A percentile compares a stretch with the other conserved stretches of the same genome.
Conservation (phyloP, 2,797 vertebrate species). For the Limosa lapponica region DNA sequence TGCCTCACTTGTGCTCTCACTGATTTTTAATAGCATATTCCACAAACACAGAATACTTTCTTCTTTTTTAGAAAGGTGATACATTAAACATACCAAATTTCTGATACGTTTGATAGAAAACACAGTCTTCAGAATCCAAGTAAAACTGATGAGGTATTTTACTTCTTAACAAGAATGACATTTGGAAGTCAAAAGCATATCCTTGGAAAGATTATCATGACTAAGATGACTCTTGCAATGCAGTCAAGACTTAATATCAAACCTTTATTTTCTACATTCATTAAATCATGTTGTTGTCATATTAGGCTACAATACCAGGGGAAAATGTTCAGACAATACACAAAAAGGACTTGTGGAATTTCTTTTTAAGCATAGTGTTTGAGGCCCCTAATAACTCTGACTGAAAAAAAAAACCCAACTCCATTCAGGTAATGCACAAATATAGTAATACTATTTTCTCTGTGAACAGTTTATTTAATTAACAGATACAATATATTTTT, state of each 20-base stretch:
- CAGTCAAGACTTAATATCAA: conserved; percentile 28
- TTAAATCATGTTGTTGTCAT: conserved; percentile 10
- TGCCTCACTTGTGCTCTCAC: conserved; percentile 73
- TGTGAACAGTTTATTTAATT: conserved; percentile 29
- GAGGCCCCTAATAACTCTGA: conserved; percentile 9
- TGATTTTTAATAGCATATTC: conserved; percentile 41
- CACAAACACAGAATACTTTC: conserved; percentile 51
- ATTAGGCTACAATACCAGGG: not conserved
- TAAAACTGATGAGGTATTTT: conserved; percentile 31
- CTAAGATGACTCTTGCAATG: conserved; percentile 20
- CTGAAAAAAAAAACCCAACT: not conserved
- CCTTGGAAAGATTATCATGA: not conserved
- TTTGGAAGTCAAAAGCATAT: conserved; percentile 38
- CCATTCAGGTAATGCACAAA: conserved; percentile 25
- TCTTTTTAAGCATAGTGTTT: conserved; percentile 10
- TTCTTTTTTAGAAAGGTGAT: conserved; percentile 34
- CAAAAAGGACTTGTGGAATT: not conserved
- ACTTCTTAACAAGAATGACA: conserved; percentile 8
- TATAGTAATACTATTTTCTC: conserved; percentile 33
- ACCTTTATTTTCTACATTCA: not conserved
- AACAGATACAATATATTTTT: conserved; percentile 49
- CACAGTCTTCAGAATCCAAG: conserved; percentile 49
- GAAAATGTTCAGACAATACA: conserved; percentile 3
- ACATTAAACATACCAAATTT: conserved; percentile 34
- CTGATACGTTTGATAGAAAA: conserved; percentile 36